These are phyloP conservation scores for Scalopus aquaticus DNA, from an alignment of 2,113 vertebrate genomes.

Conservation along the genomic window DNA sequence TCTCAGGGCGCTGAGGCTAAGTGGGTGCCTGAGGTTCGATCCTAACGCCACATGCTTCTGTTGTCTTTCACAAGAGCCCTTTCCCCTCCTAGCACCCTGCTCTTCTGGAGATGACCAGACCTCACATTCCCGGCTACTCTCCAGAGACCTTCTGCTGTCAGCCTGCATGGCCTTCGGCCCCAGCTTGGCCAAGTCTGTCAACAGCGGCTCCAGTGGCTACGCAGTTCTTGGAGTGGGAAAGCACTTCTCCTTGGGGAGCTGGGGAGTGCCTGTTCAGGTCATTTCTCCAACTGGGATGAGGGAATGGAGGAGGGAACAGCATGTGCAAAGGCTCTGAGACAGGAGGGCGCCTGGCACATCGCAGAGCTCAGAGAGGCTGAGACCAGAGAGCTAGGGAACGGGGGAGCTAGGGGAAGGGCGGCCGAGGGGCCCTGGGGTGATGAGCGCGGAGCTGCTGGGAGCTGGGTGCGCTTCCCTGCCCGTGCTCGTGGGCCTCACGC, in stretches of 20 bases:
- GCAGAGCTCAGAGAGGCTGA: not conserved
- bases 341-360: no score
- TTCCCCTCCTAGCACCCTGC: not conserved
- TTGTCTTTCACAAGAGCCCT: accelerated
- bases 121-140: not conserved
- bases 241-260: not conserved
- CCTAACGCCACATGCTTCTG: accelerated
- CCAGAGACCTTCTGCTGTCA: not conserved
- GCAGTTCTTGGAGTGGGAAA: not conserved
- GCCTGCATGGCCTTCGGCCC: not conserved
- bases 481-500: no score
- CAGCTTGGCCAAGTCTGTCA: no score
- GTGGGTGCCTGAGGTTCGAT: not conserved
- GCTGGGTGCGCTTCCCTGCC: no score
- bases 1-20: not conserved
- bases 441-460: no score
- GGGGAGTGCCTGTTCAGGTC: not conserved
- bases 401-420: no score
- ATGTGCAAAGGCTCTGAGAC: not conserved
- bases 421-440: no score
- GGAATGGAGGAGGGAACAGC: not conserved
- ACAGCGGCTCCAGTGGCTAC: no score
- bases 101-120: not conserved
- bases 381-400: not conserved
- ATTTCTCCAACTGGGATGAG: not conserved